Conservation (phyloP, 2,888 invertebrate genomes). For the Anorthoa munda region DNA sequence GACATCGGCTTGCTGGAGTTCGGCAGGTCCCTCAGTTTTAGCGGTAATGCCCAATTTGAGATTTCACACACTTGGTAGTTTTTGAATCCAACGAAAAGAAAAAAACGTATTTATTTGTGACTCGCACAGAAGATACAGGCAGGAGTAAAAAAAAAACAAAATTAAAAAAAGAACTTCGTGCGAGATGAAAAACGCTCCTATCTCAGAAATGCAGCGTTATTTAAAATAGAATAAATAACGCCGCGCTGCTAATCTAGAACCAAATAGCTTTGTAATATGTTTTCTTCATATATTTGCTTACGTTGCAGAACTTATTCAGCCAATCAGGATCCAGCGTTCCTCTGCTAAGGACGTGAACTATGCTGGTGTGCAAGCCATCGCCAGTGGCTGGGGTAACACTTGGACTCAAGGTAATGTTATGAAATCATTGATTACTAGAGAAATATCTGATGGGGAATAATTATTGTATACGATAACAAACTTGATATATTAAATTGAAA, state of each 20-base stretch:
- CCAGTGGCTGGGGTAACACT: constrained; percentile 64
- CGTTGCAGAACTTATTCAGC: constrained; percentile 52
- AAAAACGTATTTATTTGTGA: too few species aligned
- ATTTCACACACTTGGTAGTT: not conserved
- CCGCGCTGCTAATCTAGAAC: too few species aligned
- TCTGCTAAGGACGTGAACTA: constrained; percentile 53
- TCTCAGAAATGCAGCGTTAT: too few species aligned
- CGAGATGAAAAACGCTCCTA: too few species aligned
- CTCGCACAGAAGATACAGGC: too few species aligned
- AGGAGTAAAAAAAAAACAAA: too few species aligned
- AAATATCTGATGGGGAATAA: not conserved
- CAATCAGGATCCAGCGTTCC: constrained; percentile 57
- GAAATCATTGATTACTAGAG: not conserved
- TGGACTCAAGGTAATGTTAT: constrained; percentile 57
- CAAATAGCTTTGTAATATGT: not conserved
- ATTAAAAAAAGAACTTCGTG: too few species aligned
- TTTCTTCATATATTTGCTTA: not conserved
- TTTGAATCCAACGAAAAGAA: too few species aligned
- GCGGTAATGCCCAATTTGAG: constrained; percentile 21
- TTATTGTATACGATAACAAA: not conserved
- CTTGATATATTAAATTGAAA: not conserved
- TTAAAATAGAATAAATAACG: too few species aligned
- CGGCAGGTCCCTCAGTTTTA: constrained; percentile 44
- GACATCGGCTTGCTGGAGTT: constrained; percentile 77
- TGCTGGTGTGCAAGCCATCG: constrained; percentile 24